Percentiles rank a stretch among this genome's conserved stretches.
These are phyloP conservation scores for Selene dorsalis DNA, from an alignment of 2,797 vertebrate genomes.

Conservation along the genomic window DNA sequence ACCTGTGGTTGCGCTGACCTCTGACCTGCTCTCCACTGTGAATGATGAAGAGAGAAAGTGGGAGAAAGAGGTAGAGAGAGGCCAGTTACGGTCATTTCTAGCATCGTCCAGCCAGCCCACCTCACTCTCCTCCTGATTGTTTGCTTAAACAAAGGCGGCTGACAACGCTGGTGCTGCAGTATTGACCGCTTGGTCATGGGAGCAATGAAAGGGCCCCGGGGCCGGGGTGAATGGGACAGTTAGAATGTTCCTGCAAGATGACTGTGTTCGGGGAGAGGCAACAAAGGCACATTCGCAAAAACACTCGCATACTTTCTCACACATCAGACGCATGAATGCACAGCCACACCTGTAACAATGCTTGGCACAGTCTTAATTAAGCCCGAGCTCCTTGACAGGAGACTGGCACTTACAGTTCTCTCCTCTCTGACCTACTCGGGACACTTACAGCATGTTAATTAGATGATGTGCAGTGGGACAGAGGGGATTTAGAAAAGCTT, in stretches of 20 bases:
- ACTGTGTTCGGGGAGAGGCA: conserved; percentile 41
- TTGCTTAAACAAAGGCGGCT: conserved; percentile 76
- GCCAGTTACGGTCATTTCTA: conserved; percentile 80
- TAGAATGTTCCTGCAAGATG: conserved; percentile 84
- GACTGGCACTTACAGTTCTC: conserved; percentile 10
- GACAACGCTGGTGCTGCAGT: conserved; percentile 75
- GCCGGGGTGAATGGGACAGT: conserved; percentile 62
- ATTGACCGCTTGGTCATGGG: conserved; percentile 70
- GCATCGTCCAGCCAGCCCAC: conserved; percentile 77
- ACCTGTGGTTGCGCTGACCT: conserved; percentile 44
- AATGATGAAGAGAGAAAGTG: conserved; percentile 56
- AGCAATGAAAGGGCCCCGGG: conserved; percentile 58
- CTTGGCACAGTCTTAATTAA: conserved; percentile 59
- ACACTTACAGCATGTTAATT: conserved; percentile 51
- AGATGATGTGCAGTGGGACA: conserved; percentile 39
- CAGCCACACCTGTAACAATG: conserved; percentile 41
- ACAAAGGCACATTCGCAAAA: conserved; percentile 28
- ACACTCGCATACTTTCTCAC: conserved; percentile 40
- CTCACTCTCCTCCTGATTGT: conserved; percentile 82
- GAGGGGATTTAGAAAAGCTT: conserved; percentile 32
- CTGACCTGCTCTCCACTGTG: conserved; percentile 42
- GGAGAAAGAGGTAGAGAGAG: conserved; percentile 61
- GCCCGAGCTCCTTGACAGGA: conserved; percentile 24
- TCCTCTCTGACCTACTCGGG: conserved; percentile 29
- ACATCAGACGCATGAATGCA: conserved; percentile 25